Evolutionary conservation across 2,888 invertebrate species (phyloP), one percentile per base, ranked within the genome.

Genomic region (Dione vanillae): DNA sequence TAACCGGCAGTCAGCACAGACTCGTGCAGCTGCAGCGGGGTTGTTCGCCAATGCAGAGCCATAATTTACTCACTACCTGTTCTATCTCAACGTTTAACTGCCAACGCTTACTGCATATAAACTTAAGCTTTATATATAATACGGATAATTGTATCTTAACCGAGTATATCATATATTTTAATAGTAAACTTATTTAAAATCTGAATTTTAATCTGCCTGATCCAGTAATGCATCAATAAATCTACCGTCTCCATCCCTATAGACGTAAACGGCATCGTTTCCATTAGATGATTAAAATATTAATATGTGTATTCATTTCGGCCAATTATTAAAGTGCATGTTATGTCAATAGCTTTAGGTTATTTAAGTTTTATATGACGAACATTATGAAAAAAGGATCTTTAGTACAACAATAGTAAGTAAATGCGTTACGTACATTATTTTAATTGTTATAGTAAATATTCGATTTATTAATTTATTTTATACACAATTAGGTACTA

Each of bases 11-110:
- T 40, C 71, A 59, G 73, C 19, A 16, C 19, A 27, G 35, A 52
- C 65, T 12, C 45, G 51, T 74, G 72, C 81, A 80, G 84, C 83
- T 86, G 89, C 86, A 85, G 80, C 71, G 80, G 75, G 78, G 75
- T 78, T 75, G 79, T 74, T 78, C 76, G 88, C 86, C 90, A 88
- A 85, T 90, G 90, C 89, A 83, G 88, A 78, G 78, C 82, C 82
- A 88, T 91, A 91, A 88, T 85, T 90, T 85, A 88, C 78, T 82
- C 79, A 81, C 79, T 90, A 89, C 90, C 89, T 91, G 89, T 85
- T 90, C 89, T 89, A 90, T 90, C 87, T 87, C 81, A 78, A 80
- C 84, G 86, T 86, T 87, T 88, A 85, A 85, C 84, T 83, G 83
- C 82, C 78, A 79, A 80, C 82, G 82, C 85, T 84, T 84, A 84